Conservation (phyloP, 2,113 vertebrate genomes). For the Cairina moschata region DNA sequence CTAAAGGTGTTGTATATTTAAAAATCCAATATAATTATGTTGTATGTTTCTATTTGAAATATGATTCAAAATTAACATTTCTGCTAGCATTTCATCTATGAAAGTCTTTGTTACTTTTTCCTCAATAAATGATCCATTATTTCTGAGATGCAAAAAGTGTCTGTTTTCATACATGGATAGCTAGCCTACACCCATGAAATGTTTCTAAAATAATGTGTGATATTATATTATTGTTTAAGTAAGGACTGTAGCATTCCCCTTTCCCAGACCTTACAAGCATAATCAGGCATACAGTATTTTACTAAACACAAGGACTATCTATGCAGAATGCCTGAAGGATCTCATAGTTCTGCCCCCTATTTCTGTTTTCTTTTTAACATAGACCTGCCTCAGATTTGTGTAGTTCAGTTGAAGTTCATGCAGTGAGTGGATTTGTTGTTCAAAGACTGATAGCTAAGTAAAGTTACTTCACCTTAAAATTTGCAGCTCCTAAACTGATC, state of each 20-base stretch:
- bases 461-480: constrained; percentile 17
- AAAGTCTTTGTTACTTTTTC: not conserved
- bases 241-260: not conserved
- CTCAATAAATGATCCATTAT: not conserved
- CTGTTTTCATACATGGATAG: not conserved
- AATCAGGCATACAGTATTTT: constrained; percentile 7
- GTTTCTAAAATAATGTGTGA: not conserved
- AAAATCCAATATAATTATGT: not conserved
- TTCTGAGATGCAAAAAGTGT: not conserved
- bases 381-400: not conserved
- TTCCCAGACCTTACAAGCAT: not conserved
- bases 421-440: not conserved
- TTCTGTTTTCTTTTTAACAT: not conserved
- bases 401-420: constrained; percentile 47
- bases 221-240: not conserved
- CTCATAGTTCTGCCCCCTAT: not conserved
- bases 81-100: not conserved
- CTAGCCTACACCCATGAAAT: not conserved
- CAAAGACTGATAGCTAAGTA: not conserved
- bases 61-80: not conserved
- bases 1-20: not conserved
- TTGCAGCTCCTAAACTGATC: not conserved
- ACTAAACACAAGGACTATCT: constrained; percentile 16
- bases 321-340: constrained; percentile 20
- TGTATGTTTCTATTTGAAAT: not conserved